Evolutionary conservation across 2,797 vertebrate genomes (phyloP).

Genomic region (Hydrophis major): DNA sequence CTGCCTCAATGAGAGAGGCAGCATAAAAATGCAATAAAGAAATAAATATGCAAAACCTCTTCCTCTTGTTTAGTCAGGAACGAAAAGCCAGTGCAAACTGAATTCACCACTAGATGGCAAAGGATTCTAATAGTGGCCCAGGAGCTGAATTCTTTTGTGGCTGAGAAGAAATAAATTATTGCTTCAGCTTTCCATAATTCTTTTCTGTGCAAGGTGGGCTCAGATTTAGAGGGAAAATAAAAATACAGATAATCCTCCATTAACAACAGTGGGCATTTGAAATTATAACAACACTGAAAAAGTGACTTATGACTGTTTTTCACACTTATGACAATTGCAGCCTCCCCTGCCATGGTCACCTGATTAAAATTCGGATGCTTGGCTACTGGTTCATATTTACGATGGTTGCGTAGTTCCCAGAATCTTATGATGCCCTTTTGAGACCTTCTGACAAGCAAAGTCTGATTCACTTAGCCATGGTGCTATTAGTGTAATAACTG

Average conservation of each 20-base stretch:
- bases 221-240: neutral
- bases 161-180: neutral
- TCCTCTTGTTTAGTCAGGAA: neutral
- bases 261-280: neutral
- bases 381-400: neutral
- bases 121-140: neutral
- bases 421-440: no score
- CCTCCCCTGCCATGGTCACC: neutral
- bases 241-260: neutral
- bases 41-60: neutral
- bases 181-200: no score
- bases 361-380: neutral
- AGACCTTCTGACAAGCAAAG: no score
- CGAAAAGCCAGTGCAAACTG: neutral
- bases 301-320: neutral
- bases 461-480: no score
- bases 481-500: no score
- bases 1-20: no score
- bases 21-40: no score
- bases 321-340: neutral
- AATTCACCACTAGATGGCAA: conserved; percentile 55
- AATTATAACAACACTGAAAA: neutral
- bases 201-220: neutral
- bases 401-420: no score
- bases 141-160: neutral